These are phyloP conservation scores for Halesus radiatus DNA, from an alignment of 1,140 invertebrate species.

Conservation along the genomic window DNA sequence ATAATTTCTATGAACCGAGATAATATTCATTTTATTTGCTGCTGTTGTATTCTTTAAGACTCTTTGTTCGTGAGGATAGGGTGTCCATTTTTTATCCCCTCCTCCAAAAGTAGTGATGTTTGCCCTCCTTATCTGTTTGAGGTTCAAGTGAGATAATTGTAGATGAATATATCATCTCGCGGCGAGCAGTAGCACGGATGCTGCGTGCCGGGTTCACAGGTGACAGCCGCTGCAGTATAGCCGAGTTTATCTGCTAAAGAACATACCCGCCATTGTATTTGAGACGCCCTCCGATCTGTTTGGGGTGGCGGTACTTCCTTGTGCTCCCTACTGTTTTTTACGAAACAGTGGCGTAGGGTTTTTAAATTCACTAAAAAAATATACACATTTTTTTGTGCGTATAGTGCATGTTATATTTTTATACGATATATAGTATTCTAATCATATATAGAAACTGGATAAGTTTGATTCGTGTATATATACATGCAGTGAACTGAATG, in stretches of 20 bases:
- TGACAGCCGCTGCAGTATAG: not conserved
- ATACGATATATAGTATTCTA: too few species aligned
- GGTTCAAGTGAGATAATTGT: constrained; percentile 29
- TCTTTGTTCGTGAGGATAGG: not conserved
- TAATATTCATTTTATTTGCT: too few species aligned
- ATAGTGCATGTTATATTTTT: too few species aligned
- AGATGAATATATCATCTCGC: constrained; percentile 13
- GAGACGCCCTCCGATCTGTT: not conserved
- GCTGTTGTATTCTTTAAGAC: not conserved
- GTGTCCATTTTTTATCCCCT: not conserved
- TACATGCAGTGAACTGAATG: too few species aligned
- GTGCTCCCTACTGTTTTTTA: constrained; percentile 15
- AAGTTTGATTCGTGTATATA: too few species aligned
- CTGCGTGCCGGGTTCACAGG: constrained; percentile 13
- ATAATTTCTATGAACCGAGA: too few species aligned
- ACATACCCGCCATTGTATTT: constrained; percentile 15
- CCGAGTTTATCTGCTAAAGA: constrained; percentile 29
- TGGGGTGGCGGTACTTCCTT: constrained; percentile 1
- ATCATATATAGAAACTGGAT: too few species aligned
- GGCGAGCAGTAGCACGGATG: not conserved
- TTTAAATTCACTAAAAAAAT: too few species aligned
- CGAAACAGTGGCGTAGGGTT: constrained; percentile 7
- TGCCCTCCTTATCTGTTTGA: constrained; percentile 28
- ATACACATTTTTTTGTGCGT: too few species aligned
- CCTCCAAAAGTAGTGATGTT: constrained; percentile 19